phyloP scores from a whole-genome alignment of 2,797 vertebrate genomes.

The Betta splendens region DNA sequence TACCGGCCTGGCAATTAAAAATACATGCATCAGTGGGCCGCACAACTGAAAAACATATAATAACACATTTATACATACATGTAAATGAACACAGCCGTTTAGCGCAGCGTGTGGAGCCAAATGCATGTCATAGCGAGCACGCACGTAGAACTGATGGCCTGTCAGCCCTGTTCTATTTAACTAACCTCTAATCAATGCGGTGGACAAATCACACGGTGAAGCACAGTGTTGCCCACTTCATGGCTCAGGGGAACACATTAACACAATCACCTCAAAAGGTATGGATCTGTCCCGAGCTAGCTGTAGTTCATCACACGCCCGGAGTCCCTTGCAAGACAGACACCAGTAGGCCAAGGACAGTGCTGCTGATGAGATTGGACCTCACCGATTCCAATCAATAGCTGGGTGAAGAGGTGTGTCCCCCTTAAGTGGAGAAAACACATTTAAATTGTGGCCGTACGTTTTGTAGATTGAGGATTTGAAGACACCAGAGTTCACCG shows the following conservation, averaged over 20 bases:
- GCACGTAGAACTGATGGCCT: conserved; percentile 15
- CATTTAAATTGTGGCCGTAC: conserved; percentile 53
- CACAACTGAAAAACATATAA: conserved; percentile 60
- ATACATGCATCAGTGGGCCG: conserved; percentile 81
- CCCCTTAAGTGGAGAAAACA: conserved; percentile 8
- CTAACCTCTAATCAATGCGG: conserved; percentile 57
- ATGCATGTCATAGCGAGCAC: conserved; percentile 30
- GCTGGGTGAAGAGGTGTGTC: conserved; percentile 46
- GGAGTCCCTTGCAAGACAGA: conserved; percentile 32
- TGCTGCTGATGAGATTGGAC: conserved; percentile 69
- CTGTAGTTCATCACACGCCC: conserved; percentile 48
- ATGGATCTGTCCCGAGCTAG: conserved; percentile 56
- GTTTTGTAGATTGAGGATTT: conserved; percentile 26
- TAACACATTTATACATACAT: conserved; percentile 50
- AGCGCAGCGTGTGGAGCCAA: conserved; percentile 9
- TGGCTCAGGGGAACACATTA: conserved; percentile 49
- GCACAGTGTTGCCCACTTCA: conserved; percentile 45
- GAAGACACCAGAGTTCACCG: no score
- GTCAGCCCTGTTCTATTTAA: conserved; percentile 33
- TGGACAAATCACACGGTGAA: conserved; percentile 55
- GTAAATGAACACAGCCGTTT: conserved; percentile 32
- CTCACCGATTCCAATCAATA: conserved; percentile 77
- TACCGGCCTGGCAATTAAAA: conserved; percentile 85
- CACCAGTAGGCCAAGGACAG: conserved; percentile 62
- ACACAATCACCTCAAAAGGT: conserved; percentile 62